Conservation (phyloP, 2,113 vertebrate species). For the Petaurus breviceps region DNA sequence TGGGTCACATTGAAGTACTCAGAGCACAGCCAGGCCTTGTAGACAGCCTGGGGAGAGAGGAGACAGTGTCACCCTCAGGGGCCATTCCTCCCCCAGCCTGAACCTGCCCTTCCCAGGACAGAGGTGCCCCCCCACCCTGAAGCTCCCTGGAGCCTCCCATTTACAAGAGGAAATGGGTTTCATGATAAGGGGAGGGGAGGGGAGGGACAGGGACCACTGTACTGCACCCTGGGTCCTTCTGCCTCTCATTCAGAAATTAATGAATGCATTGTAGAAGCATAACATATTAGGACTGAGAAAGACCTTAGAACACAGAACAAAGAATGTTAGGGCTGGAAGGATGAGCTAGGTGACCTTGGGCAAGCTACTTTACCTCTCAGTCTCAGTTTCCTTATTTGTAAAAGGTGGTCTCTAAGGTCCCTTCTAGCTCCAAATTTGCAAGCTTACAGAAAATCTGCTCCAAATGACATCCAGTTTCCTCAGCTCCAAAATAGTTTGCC, state of each 20-base stretch:
- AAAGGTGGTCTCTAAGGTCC: background rate
- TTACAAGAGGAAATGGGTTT: background rate
- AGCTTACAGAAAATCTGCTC: background rate
- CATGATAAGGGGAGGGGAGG: conserved; percentile 10
- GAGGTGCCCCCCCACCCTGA: background rate
- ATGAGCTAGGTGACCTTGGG: background rate
- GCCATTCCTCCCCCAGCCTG: background rate
- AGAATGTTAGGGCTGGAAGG: background rate
- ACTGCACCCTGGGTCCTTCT: conserved; percentile 3
- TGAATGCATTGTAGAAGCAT: background rate
- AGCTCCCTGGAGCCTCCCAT: background rate
- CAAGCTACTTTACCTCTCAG: background rate
- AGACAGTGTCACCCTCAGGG: conserved; percentile 42
- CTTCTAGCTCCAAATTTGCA: background rate
- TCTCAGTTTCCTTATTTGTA: background rate
- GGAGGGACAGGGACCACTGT: conserved; percentile 13
- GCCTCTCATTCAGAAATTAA: background rate
- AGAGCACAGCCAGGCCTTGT: conserved; percentile 91
- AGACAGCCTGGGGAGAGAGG: conserved; percentile 84
- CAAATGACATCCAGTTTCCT: background rate
- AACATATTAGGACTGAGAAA: background rate
- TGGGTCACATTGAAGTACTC: conserved; percentile 91
- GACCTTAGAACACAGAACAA: background rate
- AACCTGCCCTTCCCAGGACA: background rate
- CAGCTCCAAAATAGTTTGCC: background rate